Base-by-base conservation (phyloP, 2,888 invertebrate species). In the Lepidochitona cinerea region DNA sequence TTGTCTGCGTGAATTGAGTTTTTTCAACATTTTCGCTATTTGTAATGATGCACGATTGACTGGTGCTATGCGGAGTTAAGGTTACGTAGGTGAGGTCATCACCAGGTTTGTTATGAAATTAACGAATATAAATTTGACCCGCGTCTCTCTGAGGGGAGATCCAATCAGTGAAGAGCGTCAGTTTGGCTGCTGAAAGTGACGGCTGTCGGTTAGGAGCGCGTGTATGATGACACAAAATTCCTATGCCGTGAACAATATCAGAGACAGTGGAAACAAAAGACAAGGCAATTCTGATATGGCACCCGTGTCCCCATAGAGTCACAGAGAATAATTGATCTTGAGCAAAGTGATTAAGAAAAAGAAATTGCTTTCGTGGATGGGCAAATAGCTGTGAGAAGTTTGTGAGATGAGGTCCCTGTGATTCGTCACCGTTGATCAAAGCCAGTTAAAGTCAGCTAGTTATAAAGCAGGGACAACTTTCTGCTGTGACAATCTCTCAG, bases 31-130 rank as follows among this genome's bases (percentile, higher is more conserved):
- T n/a, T n/a, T n/a, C n/a, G n/a, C n/a, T 29, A 59, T 59, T 59
- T 59, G 32, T 59, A 23, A 23, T 59, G 12, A 59, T 59, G 59
- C 59, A 59, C 59, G 59, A 29, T 23, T 29, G 59, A 29, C 29
- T 59, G 23, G 59, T 29, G 59, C 29, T 29, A 59, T 59, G 23
- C 26, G 23, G 59, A 59, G 59, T 12, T n/a, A 59, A 59, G 59
- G 59, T 59, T 59, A 59, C 29, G 26, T 59, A 59, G 59, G 29
- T 59, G 59, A 59, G 59, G 59, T 59, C 59, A 59, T 59, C 59
- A 12, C 32, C 9, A 14, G 26, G 59, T 59, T 59, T 29, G 59
- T 59, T 59, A 59, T 59, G 59, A 59, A 29, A 59, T 59, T 59
- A 59, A 59, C 59, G 23, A 59, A 32, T 23, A 59, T 59, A 59